Evolutionary conservation across 2,797 vertebrate genomes (phyloP), one percentile per base, ranked within the genome.

Genomic region (Ctenosaura bakeri): DNA sequence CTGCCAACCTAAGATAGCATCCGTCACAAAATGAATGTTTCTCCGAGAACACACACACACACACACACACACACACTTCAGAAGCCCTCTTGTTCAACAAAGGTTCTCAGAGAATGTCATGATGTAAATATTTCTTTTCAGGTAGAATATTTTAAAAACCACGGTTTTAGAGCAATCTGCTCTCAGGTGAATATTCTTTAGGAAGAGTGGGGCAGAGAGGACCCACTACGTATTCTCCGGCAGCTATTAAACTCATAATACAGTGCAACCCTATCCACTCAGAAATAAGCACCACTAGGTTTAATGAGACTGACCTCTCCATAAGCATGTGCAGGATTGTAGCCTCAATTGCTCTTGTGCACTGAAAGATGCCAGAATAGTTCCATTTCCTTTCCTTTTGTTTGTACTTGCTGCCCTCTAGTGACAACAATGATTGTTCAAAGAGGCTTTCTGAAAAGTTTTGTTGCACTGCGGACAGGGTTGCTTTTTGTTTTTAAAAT

Each of bases 341-440:
- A 87, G 59, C 29, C 32, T 64, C 56, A 22, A 54, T 64, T 77
- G 38, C 16, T 89, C 80, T 6, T 46, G 32, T 81, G 2, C 20
- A 20, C 6, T 24, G 62, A 14, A 35, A n/a, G n/a, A 54, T 46
- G 66, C n/a, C 77, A 50, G 80, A 66, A 87, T 26, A 77, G 29
- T 66, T 85, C 50, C 3, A 46, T 86, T 87, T 50, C 42, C 88
- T 86, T 87, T 50, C 42, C 88, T 93, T 92, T 6, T 85, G 81
- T 91, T 96, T 95, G 95, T 79, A 87, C 92, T 95, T 95, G 96
- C 96, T 96, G 97, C 97, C 97, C 96, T 94, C 97, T 98, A 97
- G 96, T 80, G 97, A 90, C 76, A 85, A 59, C 3, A 32, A 20
- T 35, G 14, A 66, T n/a, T 85, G 6, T 78, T 94, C 50, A 29